Conservation (phyloP, 2,888 invertebrate genomes). For the Drosophila nr. perissopoda region DNA sequence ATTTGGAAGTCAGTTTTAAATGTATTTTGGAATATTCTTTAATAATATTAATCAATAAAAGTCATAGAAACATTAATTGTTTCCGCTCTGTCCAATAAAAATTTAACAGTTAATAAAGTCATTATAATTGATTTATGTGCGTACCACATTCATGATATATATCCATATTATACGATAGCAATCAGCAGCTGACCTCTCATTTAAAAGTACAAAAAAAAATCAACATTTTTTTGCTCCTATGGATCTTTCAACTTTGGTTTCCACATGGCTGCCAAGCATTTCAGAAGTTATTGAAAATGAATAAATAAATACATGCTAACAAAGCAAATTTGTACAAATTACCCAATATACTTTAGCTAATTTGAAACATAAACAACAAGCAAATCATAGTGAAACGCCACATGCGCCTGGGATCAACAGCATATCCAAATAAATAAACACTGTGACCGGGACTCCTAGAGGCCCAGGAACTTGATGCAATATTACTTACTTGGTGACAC, state of each 20-base stretch:
- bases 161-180: background rate
- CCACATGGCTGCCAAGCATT: constrained; percentile 33
- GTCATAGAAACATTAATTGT: background rate
- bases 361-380: constrained; percentile 45
- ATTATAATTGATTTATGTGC: background rate
- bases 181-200: background rate
- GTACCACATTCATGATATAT: background rate
- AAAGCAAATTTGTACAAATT: constrained; percentile 40
- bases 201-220: background rate
- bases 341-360: constrained; percentile 51
- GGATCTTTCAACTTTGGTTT: constrained; percentile 12
- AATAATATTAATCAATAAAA: no score
- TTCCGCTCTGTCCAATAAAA: background rate
- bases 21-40: background rate
- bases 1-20: background rate
- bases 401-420: constrained; percentile 31
- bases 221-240: background rate
- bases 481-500: constrained; percentile 29
- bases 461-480: constrained; percentile 55
- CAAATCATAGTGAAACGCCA: constrained; percentile 28
- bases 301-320: constrained; percentile 5
- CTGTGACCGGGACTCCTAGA: constrained; percentile 5
- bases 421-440: constrained; percentile 61
- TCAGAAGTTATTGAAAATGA: constrained; percentile 5
- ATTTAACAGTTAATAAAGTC: background rate